These are phyloP conservation scores for Ennomos quercinarius DNA, from an alignment of 2,888 invertebrate genomes.

Conservation along the genomic window DNA sequence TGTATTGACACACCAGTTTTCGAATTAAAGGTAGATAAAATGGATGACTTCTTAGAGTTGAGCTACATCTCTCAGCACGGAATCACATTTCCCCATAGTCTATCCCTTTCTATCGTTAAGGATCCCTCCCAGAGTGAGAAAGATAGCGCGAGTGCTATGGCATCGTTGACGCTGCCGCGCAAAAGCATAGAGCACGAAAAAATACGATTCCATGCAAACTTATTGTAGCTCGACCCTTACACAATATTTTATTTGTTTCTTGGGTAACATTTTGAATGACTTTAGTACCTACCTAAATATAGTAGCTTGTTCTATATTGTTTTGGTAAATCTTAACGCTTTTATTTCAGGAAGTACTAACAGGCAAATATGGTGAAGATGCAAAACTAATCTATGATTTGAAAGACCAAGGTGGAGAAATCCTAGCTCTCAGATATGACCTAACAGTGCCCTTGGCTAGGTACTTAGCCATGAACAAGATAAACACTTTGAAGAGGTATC, in stretches of 20 bases:
- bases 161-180: too few relatives aligned
- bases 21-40: slow-evolving; percentile 92
- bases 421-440: slow-evolving; percentile 97
- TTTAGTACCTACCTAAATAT: not conserved
- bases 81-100: too few relatives aligned
- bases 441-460: slow-evolving; percentile 99
- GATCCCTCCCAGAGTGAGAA: too few relatives aligned
- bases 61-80: too few relatives aligned
- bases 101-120: too few relatives aligned
- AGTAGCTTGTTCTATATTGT: not conserved
- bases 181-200: too few relatives aligned
- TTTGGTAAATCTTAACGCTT: slow-evolving; percentile 9
- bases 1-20: slow-evolving; percentile 99
- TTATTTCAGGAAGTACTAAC: slow-evolving; percentile 94
- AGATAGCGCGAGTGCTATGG: too few relatives aligned
- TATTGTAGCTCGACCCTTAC: too few relatives aligned
- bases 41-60: too few relatives aligned
- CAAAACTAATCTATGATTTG: slow-evolving; percentile 98
- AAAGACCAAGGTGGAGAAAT: slow-evolving; percentile 99
- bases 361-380: slow-evolving; percentile 99
- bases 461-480: slow-evolving; percentile 99
- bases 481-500: slow-evolving; percentile 96
- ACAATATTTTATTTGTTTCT: too few relatives aligned
- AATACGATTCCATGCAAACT: too few relatives aligned
- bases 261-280: too few relatives aligned